Evolutionary conservation across 2,113 vertebrate genomes (phyloP).

Genomic region (Pteronura brasiliensis): DNA sequence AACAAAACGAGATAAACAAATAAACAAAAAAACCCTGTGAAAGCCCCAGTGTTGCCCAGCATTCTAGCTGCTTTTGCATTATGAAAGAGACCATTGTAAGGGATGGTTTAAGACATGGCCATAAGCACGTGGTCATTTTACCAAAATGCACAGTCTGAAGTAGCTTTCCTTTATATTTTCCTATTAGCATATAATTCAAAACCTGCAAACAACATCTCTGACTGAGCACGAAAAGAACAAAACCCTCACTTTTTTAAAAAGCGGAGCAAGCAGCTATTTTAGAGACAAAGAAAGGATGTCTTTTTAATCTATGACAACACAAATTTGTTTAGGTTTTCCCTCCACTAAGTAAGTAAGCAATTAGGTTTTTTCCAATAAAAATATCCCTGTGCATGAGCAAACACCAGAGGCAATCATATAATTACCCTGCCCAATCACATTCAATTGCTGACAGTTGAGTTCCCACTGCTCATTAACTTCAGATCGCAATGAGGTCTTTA

Average conservation of each 20-base stretch:
- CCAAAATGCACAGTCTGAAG: neutral
- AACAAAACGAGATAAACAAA: slow-evolving; percentile 28
- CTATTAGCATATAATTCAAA: slow-evolving; percentile 11
- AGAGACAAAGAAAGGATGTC: slow-evolving; percentile 79
- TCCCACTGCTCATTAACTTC: slow-evolving; percentile 84
- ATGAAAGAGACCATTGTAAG: slow-evolving; percentile 53
- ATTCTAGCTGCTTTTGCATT: neutral
- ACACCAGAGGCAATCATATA: slow-evolving; percentile 91
- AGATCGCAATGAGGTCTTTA: slow-evolving; percentile 88
- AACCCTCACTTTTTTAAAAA: slow-evolving; percentile 74
- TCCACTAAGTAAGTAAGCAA: slow-evolving; percentile 88
- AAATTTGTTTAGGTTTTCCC: slow-evolving; percentile 84
- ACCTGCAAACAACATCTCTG: neutral
- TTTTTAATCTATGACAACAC: slow-evolving; percentile 82
- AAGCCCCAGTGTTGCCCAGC: neutral
- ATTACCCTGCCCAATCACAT: slow-evolving; percentile 90
- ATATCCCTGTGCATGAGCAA: slow-evolving; percentile 89
- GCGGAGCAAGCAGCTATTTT: slow-evolving; percentile 69
- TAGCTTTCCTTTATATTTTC: slow-evolving; percentile 1
- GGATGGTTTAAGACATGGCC: neutral
- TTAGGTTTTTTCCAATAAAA: slow-evolving; percentile 90
- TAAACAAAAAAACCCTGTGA: neutral
- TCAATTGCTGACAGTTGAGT: slow-evolving; percentile 87
- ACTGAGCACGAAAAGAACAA: slow-evolving; percentile 77
- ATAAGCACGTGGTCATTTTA: neutral